Evolutionary conservation across 2,113 vertebrate species (phyloP).

Genomic region (Phainopepla nitens): DNA sequence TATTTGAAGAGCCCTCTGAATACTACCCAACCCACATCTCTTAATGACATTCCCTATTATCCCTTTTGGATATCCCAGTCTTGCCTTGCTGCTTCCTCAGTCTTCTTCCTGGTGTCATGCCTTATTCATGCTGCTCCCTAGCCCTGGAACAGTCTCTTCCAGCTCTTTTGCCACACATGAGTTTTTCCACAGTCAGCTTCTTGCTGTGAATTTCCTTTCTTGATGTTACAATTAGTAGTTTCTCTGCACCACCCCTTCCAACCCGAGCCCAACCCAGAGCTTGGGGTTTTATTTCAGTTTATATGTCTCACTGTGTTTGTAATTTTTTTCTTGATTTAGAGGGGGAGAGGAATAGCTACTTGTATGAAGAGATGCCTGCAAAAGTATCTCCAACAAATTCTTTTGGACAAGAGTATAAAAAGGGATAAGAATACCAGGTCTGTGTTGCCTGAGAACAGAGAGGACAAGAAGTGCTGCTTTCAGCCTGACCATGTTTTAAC

Average conservation of each 20-base stretch:
- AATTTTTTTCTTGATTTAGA: neutral
- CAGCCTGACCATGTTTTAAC: neutral
- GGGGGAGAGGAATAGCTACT: neutral
- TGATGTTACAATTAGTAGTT: neutral
- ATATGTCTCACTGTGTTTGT: neutral
- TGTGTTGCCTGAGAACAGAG: neutral
- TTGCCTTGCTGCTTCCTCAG: neutral
- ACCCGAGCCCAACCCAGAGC: neutral
- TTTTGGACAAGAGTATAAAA: neutral
- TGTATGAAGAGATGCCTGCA: neutral
- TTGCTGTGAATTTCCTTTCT: neutral
- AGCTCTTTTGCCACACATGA: neutral
- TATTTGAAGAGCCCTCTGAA: neutral
- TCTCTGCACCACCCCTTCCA: neutral
- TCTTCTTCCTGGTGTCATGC: neutral
- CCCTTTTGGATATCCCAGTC: neutral
- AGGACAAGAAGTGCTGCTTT: neutral
- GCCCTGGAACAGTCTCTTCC: neutral
- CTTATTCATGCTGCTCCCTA: neutral
- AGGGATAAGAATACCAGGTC: neutral
- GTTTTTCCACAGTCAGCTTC: neutral
- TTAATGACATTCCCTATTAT: neutral
- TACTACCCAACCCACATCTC: neutral
- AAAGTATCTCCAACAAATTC: neutral
- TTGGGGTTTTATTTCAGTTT: neutral